phyloP scores from a whole-genome alignment of 2,113 vertebrate species.

The Cephalopholis sonnerati region DNA sequence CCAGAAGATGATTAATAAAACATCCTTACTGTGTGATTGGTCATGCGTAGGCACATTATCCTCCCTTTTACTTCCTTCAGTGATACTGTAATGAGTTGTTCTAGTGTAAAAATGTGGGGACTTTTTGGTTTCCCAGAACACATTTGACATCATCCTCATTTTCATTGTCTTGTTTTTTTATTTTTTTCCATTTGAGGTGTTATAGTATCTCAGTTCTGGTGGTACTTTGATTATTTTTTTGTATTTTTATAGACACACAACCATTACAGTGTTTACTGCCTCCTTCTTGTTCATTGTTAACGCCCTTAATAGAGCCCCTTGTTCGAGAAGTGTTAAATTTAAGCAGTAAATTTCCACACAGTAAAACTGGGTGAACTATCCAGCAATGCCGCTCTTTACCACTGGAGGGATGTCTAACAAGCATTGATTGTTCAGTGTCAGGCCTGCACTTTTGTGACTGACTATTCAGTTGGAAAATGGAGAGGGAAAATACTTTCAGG shows the following conservation, averaged over 20 bases:
- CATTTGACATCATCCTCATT: not conserved
- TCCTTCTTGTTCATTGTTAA: not conserved
- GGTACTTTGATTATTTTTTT: no score
- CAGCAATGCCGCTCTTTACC: conserved; percentile 46
- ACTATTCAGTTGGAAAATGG: conserved; percentile 67
- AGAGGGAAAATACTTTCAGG: conserved; percentile 45
- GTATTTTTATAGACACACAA: not conserved
- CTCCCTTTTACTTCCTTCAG: not conserved
- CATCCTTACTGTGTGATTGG: not conserved
- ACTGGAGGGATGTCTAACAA: conserved; percentile 62
- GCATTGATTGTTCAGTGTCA: conserved; percentile 50
- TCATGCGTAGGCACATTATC: not conserved
- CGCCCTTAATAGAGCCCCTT: not conserved
- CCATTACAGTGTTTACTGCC: not conserved
- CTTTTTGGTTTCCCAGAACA: not conserved
- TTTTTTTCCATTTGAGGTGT: not conserved
- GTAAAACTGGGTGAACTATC: conserved; percentile 24
- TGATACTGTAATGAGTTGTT: not conserved
- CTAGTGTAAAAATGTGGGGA: not conserved
- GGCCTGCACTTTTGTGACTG: conserved; percentile 59
- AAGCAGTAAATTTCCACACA: conserved; percentile 70
- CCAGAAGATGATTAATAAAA: not conserved
- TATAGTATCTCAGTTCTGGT: not conserved
- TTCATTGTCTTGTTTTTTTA: not conserved
- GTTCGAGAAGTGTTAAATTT: not conserved